Conservation (phyloP, 2,113 vertebrate species). For the Cairina moschata region DNA sequence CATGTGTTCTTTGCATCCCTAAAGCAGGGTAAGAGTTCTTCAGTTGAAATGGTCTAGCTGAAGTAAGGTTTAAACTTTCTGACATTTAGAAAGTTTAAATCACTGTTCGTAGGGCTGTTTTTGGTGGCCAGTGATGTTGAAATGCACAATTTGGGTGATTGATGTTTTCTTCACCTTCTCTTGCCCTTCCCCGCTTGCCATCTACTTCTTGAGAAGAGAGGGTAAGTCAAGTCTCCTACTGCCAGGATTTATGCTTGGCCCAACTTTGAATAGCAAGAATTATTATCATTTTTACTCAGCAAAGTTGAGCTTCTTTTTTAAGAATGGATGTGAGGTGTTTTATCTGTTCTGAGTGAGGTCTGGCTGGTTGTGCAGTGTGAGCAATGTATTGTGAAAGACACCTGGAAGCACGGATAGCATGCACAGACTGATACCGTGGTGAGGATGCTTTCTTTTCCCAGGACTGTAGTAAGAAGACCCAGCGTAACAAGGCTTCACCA, state of each 20-base stretch:
- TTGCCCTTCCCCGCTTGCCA: not conserved
- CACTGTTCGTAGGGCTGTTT: not conserved
- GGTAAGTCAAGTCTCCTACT: too few species aligned
- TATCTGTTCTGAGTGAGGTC: not conserved
- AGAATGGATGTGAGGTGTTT: not conserved
- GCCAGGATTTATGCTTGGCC: not conserved
- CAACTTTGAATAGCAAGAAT: not conserved
- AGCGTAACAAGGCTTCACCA: not conserved
- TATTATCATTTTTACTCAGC: not conserved
- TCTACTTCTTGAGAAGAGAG: not conserved
- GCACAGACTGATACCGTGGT: not conserved
- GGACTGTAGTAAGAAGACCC: not conserved
- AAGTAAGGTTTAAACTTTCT: not conserved
- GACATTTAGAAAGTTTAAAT: not conserved
- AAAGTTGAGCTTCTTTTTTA: not conserved
- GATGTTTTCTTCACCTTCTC: too few species aligned
- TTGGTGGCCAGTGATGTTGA: not conserved
- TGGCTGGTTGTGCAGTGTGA: not conserved
- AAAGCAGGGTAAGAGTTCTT: not conserved
- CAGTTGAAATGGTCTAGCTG: too few species aligned
- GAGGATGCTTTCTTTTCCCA: not conserved
- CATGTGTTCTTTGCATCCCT: not conserved
- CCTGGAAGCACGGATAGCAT: rapidly evolving
- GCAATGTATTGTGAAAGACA: not conserved
- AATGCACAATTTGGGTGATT: rapidly evolving